Evolutionary conservation across 1,140 invertebrate genomes (phyloP).

Genomic region (Drosophila ogumai): DNA sequence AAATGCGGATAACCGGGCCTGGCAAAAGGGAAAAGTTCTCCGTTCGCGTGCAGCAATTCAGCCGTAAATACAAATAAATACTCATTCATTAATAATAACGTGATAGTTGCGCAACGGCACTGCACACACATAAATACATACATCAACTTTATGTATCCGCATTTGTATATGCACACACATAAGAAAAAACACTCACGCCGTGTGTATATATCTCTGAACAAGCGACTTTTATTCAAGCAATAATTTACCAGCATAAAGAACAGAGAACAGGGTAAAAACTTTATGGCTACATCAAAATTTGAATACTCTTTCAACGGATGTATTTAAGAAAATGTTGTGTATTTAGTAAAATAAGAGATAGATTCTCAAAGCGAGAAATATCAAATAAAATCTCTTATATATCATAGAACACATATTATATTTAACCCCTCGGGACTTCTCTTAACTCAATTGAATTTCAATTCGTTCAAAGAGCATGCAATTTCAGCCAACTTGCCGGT

Average conservation of each 20-base stretch:
- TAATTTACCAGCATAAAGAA: conserved; percentile 60
- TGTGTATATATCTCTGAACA: conserved; percentile 26
- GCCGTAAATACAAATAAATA: conserved; percentile 81
- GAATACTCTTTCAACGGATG: conserved; percentile 37
- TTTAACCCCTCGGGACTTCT: not conserved
- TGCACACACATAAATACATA: conserved; percentile 25
- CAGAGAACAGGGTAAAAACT: not conserved
- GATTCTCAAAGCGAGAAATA: too few species aligned
- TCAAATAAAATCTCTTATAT: not conserved
- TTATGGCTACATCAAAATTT: conserved; percentile 32
- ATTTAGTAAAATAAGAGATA: not conserved
- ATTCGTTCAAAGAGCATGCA: conserved; percentile 10
- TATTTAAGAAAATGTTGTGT: conserved; percentile 7
- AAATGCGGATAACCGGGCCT: conserved; percentile 16
- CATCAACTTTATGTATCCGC: conserved; percentile 19
- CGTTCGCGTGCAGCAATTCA: conserved; percentile 50
- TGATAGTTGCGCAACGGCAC: conserved; percentile 63
- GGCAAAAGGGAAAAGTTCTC: conserved; percentile 14
- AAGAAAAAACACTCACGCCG: conserved; percentile 10
- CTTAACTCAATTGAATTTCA: not conserved
- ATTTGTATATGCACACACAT: conserved; percentile 12
- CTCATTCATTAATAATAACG: conserved; percentile 83
- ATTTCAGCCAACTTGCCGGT: conserved; percentile 2
- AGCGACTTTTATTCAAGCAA: conserved; percentile 71
- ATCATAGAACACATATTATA: not conserved